Evolutionary conservation across 1,140 invertebrate genomes (phyloP), one percentile per base, ranked within the genome.

Genomic region (Contarinia nasturtii): DNA sequence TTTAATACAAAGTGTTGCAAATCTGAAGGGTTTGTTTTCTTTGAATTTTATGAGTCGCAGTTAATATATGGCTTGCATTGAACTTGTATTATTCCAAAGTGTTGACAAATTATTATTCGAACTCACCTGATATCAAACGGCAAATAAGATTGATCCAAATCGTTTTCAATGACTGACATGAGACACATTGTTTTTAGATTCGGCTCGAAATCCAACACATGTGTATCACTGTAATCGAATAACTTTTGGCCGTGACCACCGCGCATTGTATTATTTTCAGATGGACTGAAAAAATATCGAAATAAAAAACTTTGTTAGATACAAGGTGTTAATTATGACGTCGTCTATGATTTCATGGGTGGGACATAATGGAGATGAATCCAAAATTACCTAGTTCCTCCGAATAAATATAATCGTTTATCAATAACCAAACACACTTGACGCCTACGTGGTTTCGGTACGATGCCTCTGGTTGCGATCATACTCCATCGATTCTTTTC

Each of bases 331-430:
- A 38, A n/a, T 38, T 38, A 38, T 38, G 2, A n/a, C 12, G 7
- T 8, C 14, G 14, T 34, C 33, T n/a, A n/a, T n/a, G n/a, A n/a
- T n/a, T n/a, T n/a, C n/a, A n/a, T n/a, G n/a, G n/a, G n/a, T 44
- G 2, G 50, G 50, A 45, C 50, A 48, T 19, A 48, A 49, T 42
- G n/a, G 2, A n/a, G 37, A 45, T 48, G 33, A 34, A 34, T 21
- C 17, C 7, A 10, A 10, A 50, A 49, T 56, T 67, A 79, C 75
- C 80, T 86, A 46, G 86, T 89, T 38, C 87, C 87, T 33, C 87
- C 87, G 67, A 91, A 91, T 36, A 91, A 64, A 57, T 76, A 89
- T 46, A 89, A 69, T 56, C 73, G 71, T 52, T 80, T 70, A 17
- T 71, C 73, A 52, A 82, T 71, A 4, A 84, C 65, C 53, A 86